Evolutionary conservation across 2,888 invertebrate genomes (phyloP).

Genomic region (Rhimphoctona megacephalus): DNA sequence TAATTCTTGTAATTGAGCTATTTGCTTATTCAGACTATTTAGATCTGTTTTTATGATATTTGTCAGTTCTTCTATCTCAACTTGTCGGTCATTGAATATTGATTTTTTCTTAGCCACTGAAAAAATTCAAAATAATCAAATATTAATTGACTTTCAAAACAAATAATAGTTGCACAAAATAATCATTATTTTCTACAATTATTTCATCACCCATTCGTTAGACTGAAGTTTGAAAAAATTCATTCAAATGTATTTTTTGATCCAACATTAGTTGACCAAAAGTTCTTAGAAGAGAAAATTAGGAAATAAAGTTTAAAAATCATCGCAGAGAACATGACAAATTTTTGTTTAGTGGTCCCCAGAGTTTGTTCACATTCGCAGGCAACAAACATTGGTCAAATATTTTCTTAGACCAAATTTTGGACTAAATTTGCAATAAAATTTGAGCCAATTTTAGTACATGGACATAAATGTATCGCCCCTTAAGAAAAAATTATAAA

Average conservation of each 20-base stretch:
- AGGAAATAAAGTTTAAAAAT: not conserved
- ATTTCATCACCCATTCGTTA: no score
- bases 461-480: no score
- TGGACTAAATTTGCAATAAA: no score
- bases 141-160: not conserved
- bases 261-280: not conserved
- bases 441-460: no score
- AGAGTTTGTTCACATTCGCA: no score
- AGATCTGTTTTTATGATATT: slow-evolving; percentile 99
- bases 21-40: slow-evolving; percentile 97
- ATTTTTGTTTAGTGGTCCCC: not conserved
- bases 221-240: no score
- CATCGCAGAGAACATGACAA: not conserved
- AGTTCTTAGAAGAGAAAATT: not conserved
- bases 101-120: slow-evolving; percentile 99
- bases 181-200: no score
- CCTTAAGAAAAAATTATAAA: no score
- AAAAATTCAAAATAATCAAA: slow-evolving; percentile 71
- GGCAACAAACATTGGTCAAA: no score
- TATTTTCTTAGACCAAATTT: no score
- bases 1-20: slow-evolving; percentile 95
- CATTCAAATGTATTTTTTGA: no score
- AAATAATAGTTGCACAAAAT: not conserved
- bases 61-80: slow-evolving; percentile 98
- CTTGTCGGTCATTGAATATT: slow-evolving; percentile 97